phyloP scores from a whole-genome alignment of 2,888 invertebrate genomes.

The Atherix ibis region DNA sequence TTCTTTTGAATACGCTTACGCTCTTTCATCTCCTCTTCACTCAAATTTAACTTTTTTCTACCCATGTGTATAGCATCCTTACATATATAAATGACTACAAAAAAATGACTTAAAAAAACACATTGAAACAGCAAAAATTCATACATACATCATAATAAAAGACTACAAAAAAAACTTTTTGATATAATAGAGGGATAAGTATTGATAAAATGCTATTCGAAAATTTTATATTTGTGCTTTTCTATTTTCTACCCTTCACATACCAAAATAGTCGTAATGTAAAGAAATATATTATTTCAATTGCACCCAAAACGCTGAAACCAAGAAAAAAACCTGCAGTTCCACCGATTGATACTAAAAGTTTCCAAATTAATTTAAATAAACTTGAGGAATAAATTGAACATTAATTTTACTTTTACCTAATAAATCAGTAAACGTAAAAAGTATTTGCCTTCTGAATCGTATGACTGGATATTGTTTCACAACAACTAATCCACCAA shows the following conservation, averaged over 20 bases:
- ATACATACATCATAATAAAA: no score
- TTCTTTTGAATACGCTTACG: no score
- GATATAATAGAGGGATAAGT: no score
- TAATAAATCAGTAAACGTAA: constrained; percentile 28
- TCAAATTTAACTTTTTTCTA: no score
- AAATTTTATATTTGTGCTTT: no score
- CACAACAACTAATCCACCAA: constrained; percentile 15
- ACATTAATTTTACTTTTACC: constrained; percentile 16
- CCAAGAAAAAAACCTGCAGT: constrained; percentile 65
- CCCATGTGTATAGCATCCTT: no score
- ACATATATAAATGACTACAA: no score
- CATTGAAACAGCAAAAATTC: no score
- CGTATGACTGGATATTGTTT: constrained; percentile 21
- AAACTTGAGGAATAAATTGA: neutral
- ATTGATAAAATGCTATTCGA: no score
- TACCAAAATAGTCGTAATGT: constrained; percentile 42
- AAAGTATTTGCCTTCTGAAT: constrained; percentile 25
- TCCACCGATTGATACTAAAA: constrained; percentile 58
- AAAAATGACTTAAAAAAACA: no score
- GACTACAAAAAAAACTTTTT: no score
- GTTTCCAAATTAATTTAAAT: constrained; percentile 2
- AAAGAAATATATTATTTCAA: constrained; percentile 57
- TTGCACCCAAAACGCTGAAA: constrained; percentile 58
- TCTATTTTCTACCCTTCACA: neutral
- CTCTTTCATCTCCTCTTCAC: no score